Evolutionary conservation across 1,140 invertebrate genomes (phyloP).

Genomic region (Aphelenchoides fujianensis): DNA sequence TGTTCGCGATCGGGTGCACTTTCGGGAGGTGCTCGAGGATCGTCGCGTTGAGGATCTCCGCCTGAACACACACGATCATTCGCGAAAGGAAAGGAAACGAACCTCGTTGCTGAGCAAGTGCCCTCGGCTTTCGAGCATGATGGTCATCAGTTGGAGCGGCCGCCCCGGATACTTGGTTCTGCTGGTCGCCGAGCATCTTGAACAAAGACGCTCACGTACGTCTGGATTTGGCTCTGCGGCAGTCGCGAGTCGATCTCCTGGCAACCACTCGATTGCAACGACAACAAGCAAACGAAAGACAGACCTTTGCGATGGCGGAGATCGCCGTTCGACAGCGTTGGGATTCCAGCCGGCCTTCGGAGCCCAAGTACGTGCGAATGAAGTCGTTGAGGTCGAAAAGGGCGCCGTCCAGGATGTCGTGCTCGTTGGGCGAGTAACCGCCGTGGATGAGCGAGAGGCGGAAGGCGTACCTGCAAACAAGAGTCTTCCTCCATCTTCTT

Average conservation of each 20-base stretch:
- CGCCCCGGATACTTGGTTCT: conserved; percentile 54
- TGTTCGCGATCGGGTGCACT: conserved; percentile 46
- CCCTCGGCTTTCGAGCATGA: conserved; percentile 48
- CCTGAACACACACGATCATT: conserved; percentile 29
- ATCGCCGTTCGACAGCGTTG: conserved; percentile 37
- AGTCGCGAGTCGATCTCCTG: conserved; percentile 57
- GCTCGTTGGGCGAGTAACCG: conserved; percentile 50
- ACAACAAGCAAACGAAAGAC: conserved; percentile 22
- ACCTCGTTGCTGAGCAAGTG: conserved; percentile 50
- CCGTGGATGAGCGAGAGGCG: conserved; percentile 50
- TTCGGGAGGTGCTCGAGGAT: conserved; percentile 50
- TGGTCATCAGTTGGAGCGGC: conserved; percentile 56
- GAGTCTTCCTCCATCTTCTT: too few species aligned
- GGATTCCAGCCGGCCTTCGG: conserved; percentile 54
- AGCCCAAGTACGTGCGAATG: conserved; percentile 43
- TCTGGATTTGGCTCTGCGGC: conserved; percentile 57
- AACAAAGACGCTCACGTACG: conserved; percentile 59
- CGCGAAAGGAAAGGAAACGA: conserved; percentile 24
- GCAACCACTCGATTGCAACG: conserved; percentile 5
- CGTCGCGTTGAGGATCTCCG: conserved; percentile 53
- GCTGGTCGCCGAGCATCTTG: conserved; percentile 58
- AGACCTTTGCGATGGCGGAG: conserved; percentile 47
- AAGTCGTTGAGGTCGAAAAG: conserved; percentile 50
- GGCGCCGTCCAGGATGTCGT: conserved; percentile 46
- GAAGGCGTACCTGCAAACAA: too few species aligned